Conservation (phyloP, 2,888 invertebrate genomes). For the Pterostichus madidus region DNA sequence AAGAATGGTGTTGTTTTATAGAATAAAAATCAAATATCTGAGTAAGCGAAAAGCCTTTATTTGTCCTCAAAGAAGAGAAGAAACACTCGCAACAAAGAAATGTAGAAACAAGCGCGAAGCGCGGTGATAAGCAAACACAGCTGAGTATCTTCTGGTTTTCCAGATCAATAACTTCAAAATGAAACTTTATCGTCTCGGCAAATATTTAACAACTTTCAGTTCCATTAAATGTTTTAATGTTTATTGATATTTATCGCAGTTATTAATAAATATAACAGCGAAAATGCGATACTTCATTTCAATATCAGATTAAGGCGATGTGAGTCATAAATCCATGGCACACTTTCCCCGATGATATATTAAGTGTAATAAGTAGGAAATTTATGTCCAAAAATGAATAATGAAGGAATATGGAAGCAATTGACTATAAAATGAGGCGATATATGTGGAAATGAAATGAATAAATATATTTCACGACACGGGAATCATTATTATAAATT, state of each 20-base stretch:
- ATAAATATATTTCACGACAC: slow-evolving; percentile 25
- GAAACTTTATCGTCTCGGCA: slow-evolving; percentile 40
- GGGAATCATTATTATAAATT: slow-evolving; percentile 27
- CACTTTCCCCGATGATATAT: slow-evolving; percentile 46
- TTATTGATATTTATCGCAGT: slow-evolving; percentile 44
- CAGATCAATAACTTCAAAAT: slow-evolving; percentile 55
- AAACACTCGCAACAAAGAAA: slow-evolving; percentile 42
- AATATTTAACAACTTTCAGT: slow-evolving; percentile 50
- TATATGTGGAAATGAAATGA: slow-evolving; percentile 46
- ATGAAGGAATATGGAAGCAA: slow-evolving; percentile 33
- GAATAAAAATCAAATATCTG: slow-evolving; percentile 47
- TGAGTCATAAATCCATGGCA: slow-evolving; percentile 50
- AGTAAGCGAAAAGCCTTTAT: slow-evolving; percentile 45
- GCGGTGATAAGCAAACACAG: slow-evolving; percentile 53
- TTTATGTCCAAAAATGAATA: slow-evolving; percentile 51
- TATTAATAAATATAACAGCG: slow-evolving; percentile 51
- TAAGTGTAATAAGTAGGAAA: slow-evolving; percentile 55
- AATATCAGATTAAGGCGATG: slow-evolving; percentile 41
- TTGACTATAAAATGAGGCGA: slow-evolving; percentile 50
- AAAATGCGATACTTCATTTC: slow-evolving; percentile 42
- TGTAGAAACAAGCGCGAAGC: slow-evolving; percentile 30
- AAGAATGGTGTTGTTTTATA: slow-evolving; percentile 25
- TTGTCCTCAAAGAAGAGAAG: slow-evolving; percentile 25
- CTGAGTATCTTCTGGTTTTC: slow-evolving; percentile 57
- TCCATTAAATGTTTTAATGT: slow-evolving; percentile 48